Conservation (phyloP, 1,140 invertebrate genomes). For the Micrasema longulum region DNA sequence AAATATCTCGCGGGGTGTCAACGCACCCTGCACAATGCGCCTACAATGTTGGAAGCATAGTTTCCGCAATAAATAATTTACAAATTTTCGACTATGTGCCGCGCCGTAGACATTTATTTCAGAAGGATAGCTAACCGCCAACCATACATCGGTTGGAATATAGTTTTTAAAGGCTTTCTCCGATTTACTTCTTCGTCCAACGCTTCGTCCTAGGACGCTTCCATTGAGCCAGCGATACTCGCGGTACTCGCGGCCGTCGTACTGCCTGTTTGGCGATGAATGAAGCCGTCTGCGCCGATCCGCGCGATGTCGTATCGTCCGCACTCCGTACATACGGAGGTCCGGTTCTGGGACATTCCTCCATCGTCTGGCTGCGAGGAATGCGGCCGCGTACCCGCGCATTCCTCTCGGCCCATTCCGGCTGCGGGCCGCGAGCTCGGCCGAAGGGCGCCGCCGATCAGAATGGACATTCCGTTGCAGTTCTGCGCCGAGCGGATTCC, state of each 20-base stretch:
- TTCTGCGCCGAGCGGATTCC: slow-evolving; percentile 23
- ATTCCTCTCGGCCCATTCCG: slow-evolving; percentile 13
- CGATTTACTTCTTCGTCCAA: too few species aligned
- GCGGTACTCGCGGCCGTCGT: too few species aligned
- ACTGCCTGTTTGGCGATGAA: too few species aligned
- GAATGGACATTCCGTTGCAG: slow-evolving; percentile 32
- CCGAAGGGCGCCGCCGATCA: background rate
- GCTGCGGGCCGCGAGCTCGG: background rate
- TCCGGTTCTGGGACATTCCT: slow-evolving; percentile 25
- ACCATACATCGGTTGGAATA: too few species aligned
- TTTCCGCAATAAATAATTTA: too few species aligned
- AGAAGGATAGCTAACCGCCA: too few species aligned
- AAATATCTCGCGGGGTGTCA: slow-evolving; percentile 38
- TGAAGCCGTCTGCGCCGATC: background rate
- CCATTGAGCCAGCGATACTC: too few species aligned
- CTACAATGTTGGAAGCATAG: background rate
- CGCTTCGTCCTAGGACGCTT: too few species aligned
- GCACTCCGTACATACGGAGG: background rate
- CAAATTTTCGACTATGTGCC: too few species aligned
- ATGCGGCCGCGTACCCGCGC: slow-evolving; percentile 22
- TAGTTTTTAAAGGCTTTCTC: too few species aligned
- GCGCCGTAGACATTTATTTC: too few species aligned
- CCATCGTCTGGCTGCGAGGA: slow-evolving; percentile 22
- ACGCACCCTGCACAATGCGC: slow-evolving; percentile 29
- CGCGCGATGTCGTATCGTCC: background rate